Evolutionary conservation across 2,888 invertebrate genomes (phyloP).

Genomic region (Mimas tiliae): DNA sequence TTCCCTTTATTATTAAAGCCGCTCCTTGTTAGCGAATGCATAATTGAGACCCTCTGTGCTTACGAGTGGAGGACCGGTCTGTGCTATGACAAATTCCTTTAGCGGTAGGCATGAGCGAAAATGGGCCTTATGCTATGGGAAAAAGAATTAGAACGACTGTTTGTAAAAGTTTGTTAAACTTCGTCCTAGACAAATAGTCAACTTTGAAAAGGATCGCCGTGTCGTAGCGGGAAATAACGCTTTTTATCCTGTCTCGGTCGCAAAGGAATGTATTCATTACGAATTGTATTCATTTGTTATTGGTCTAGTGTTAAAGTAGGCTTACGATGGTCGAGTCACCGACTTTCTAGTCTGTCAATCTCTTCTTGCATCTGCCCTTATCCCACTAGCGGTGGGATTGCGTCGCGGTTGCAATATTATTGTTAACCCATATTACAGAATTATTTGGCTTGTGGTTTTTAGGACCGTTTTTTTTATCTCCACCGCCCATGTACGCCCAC

Average conservation of each 20-base stretch:
- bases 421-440: too few species aligned
- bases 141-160: conserved; percentile 29
- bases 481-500: too few species aligned
- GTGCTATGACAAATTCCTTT: conserved; percentile 33
- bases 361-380: too few species aligned
- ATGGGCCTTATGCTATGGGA: conserved; percentile 30
- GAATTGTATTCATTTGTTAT: conserved; percentile 15
- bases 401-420: too few species aligned
- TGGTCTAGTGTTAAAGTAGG: not conserved
- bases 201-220: conserved; percentile 46
- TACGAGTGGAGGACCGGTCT: conserved; percentile 48
- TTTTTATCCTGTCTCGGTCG: conserved; percentile 43
- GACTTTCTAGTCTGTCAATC: too few species aligned
- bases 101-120: conserved; percentile 29
- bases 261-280: conserved; percentile 19
- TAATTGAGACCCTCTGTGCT: conserved; percentile 59
- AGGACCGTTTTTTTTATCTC: too few species aligned
- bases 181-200: conserved; percentile 47
- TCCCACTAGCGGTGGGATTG: too few species aligned
- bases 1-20: conserved; percentile 58
- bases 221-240: conserved; percentile 44
- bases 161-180: conserved; percentile 23
- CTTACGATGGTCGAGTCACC: too few species aligned
- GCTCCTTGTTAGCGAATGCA: conserved; percentile 58
- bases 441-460: too few species aligned